Base-by-base conservation (phyloP, 2,113 vertebrate species). In the Bos javanicus region DNA sequence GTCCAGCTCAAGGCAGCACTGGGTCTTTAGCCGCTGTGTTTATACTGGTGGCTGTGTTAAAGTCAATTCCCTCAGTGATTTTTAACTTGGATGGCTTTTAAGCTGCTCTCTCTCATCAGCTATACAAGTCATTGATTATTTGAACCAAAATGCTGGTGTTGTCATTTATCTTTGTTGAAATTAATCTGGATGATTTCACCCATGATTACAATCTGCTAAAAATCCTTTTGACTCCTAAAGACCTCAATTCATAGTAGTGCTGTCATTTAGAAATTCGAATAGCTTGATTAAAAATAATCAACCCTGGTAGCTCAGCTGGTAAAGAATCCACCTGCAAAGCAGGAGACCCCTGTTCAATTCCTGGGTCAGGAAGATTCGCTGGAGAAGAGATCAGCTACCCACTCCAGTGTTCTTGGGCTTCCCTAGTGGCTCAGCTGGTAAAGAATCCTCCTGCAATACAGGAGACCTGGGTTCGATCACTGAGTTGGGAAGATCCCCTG, bases 81-180 rank as follows among this genome's bases (percentile, higher is more conserved):
- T 71, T 83, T 87, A 80, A 59, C 19, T 25, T 13, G 36, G 60
- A 94, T 43, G 21, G 33, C 74, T 90, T 80, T 62, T 67, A 85
- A 97, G 64, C 78, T 86, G 25, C 39, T 46, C 62, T 89, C 28
- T 97, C 87, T 78, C 36, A 26, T 91, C 36, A 46, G 52, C 74
- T 67, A 46, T n/a, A 7, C 52, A 76, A 91, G 54, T 71, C 89
- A 97, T 67, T 91, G 97, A 95, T 94, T 94, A 87, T 83, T 80
- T 89, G 86, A 96, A 89, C 91, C 78, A 89, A 91, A 94, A 93
- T 80, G 19, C 64, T 36, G 62, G 50, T 83, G 81, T 46, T 67
- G 33, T 93, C 89, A 93, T 97, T 92, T 95, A 80, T 95, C 92
- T 97, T 93, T 80, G 80, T 97, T 96, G 91, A 84, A 97, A 92